phyloP scores from a whole-genome alignment of 2,888 invertebrate genomes.

The Papilio protenor region DNA sequence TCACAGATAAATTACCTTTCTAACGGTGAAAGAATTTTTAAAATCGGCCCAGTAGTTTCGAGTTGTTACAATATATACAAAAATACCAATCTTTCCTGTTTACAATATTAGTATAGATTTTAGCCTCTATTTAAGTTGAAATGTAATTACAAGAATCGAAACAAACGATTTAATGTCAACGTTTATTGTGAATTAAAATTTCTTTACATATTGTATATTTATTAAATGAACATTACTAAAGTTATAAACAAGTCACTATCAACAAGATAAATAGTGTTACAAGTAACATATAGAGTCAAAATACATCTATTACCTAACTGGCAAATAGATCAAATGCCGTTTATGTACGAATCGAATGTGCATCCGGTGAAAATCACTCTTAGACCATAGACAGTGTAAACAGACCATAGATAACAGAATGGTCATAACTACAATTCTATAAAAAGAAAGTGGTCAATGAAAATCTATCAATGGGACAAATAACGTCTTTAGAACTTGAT shows the following conservation, averaged over 20 bases:
- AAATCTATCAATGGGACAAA: constrained; percentile 35
- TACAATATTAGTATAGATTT: no score
- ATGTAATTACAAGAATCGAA: no score
- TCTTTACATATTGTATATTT: no score
- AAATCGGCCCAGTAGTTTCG: no score
- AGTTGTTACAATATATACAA: no score
- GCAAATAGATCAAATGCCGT: background rate
- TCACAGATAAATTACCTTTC: no score
- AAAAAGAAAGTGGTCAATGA: constrained; percentile 40
- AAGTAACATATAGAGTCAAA: background rate
- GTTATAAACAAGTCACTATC: background rate
- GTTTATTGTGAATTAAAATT: no score
- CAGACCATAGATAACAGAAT: constrained; percentile 26
- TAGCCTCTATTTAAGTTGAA: no score
- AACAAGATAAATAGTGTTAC: background rate
- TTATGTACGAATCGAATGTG: background rate
- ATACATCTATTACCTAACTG: constrained; percentile 4
- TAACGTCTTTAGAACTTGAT: constrained; percentile 12
- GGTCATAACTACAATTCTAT: constrained; percentile 26
- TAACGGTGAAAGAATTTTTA: no score
- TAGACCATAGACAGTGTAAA: constrained; percentile 1
- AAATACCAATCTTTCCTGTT: no score
- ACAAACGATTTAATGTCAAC: no score
- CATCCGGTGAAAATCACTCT: constrained; percentile 34
- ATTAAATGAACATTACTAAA: background rate